A percentile compares a stretch with the other conserved stretches of the same genome.
These are phyloP conservation scores for Branchinecta lynchi DNA, from an alignment of 1,140 invertebrate genomes.

Conservation along the genomic window DNA sequence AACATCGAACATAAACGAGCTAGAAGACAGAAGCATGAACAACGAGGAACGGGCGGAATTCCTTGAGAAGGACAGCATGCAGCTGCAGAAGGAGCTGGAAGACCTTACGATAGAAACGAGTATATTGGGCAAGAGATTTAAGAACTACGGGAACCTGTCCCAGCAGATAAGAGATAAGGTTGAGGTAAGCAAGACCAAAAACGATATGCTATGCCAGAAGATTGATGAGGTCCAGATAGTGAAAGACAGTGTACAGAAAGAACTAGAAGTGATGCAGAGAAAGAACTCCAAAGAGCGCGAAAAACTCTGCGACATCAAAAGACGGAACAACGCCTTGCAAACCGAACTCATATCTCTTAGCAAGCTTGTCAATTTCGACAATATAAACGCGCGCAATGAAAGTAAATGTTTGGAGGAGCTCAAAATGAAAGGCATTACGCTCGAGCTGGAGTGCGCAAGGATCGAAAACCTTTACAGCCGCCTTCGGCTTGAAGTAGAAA, in stretches of 20 bases:
- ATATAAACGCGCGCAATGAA: neutral
- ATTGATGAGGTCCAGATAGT: neutral
- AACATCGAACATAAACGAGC: neutral
- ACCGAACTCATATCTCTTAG: neutral
- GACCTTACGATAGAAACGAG: neutral
- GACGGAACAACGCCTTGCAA: neutral
- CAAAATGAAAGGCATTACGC: neutral
- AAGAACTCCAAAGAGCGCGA: neutral
- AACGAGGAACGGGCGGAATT: neutral
- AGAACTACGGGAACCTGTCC: neutral
- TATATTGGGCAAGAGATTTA: neutral
- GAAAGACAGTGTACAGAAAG: neutral
- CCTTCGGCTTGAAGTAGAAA: neutral
- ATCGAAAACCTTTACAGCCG: neutral
- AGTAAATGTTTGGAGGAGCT: neutral
- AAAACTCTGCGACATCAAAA: neutral
- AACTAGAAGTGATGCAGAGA: neutral
- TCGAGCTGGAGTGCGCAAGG: neutral
- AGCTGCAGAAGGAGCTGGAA: neutral
- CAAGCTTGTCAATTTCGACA: neutral
- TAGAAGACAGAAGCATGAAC: neutral
- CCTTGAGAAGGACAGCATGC: neutral
- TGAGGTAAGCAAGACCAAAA: neutral
- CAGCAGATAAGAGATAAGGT: neutral
- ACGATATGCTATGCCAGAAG: neutral